Percentiles rank a stretch among this genome's conserved stretches.
phyloP scores from a whole-genome alignment of 2,888 invertebrate species.

The Heteromyza rotundicornis region DNA sequence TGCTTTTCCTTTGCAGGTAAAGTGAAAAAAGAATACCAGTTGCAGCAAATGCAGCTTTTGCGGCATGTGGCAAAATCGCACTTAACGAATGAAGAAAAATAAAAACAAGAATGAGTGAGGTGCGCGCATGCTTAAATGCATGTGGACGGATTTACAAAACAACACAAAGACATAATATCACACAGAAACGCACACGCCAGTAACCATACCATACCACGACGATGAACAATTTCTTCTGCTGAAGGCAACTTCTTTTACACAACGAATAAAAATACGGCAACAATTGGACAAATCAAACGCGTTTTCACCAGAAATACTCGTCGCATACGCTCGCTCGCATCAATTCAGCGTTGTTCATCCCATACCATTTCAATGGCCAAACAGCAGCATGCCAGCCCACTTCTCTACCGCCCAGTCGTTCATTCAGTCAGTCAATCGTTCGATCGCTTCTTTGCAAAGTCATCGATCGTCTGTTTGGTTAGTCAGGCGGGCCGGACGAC shows the following conservation, averaged over 20 bases:
- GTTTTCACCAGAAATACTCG: background rate
- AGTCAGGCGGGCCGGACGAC: no score
- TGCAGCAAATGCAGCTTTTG: background rate
- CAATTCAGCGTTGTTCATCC: no score
- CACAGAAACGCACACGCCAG: background rate
- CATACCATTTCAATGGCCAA: no score
- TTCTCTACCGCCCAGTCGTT: no score
- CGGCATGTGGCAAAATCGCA: no score
- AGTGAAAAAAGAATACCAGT: background rate
- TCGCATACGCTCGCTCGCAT: background rate
- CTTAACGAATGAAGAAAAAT: background rate
- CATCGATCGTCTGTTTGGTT: background rate
- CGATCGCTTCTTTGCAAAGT: background rate
- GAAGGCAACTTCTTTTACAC: background rate
- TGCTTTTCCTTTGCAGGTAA: background rate
- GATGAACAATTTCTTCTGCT: background rate
- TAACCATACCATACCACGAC: background rate
- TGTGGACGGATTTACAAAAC: background rate
- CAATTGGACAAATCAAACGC: background rate
- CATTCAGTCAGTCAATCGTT: no score
- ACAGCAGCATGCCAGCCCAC: no score
- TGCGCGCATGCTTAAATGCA: background rate
- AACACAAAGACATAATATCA: background rate
- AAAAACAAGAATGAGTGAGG: conserved; percentile 1
- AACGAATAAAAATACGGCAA: background rate